A percentile compares a stretch with the other conserved stretches of the same genome.
phyloP scores from a whole-genome alignment of 1,140 invertebrate species.

The Liolophura sinensis region DNA sequence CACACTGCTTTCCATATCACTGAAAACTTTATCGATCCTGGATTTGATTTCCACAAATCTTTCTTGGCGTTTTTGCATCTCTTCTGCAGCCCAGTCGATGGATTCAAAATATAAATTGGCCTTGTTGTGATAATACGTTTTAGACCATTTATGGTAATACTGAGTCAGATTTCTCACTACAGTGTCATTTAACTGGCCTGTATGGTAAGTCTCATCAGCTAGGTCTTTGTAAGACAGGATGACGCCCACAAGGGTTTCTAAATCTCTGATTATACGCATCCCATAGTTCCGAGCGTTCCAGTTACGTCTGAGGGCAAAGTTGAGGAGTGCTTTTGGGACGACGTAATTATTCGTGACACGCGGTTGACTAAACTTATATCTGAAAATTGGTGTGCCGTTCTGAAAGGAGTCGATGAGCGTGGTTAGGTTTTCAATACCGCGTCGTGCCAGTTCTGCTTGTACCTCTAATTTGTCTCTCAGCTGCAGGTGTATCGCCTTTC shows the following conservation, averaged over 20 bases:
- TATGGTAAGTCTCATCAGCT: constrained; percentile 12
- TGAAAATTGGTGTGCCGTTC: constrained; percentile 33
- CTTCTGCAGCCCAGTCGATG: constrained; percentile 14
- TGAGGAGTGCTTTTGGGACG: constrained; percentile 28
- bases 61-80: constrained; percentile 21
- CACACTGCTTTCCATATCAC: constrained; percentile 22
- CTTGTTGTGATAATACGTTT: too few species aligned
- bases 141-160: too few species aligned
- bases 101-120: too few species aligned
- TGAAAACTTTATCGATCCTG: constrained; percentile 12
- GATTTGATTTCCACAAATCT: constrained; percentile 17
- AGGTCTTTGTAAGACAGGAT: constrained; percentile 16
- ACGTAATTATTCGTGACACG: constrained; percentile 31
- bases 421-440: constrained; percentile 28
- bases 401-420: constrained; percentile 25
- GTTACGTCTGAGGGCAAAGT: constrained; percentile 2
- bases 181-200: constrained; percentile 14
- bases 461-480: constrained; percentile 17
- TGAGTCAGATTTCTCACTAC: too few species aligned
- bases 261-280: constrained; percentile 1
- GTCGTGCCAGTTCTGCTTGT: constrained; percentile 22
- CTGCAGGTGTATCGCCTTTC: constrained; percentile 15
- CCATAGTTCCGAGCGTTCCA: neutral
- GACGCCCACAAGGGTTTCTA: constrained; percentile 2
- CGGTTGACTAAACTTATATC: constrained; percentile 21